Conservation (phyloP, 1,140 invertebrate genomes). For the Leptoteleia sp. region DNA sequence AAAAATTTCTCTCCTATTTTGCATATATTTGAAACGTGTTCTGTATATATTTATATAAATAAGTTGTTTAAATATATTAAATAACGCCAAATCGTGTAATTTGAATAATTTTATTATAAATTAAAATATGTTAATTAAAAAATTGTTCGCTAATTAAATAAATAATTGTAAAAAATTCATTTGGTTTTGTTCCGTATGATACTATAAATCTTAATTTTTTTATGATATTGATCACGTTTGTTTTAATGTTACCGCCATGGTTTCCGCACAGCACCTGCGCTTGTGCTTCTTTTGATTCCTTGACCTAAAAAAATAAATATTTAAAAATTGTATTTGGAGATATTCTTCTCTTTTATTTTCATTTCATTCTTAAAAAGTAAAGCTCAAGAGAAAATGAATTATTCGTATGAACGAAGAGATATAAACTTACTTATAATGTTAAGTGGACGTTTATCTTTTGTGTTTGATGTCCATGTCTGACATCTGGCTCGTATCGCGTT, state of each 20-base stretch:
- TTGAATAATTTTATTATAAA: conserved; percentile 22
- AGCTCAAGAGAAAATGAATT: too few species aligned
- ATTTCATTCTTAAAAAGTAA: too few species aligned
- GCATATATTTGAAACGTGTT: too few species aligned
- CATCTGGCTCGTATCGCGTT: conserved; percentile 73
- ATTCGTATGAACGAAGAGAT: background rate
- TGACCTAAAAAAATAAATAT: conserved; percentile 67
- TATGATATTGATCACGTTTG: conserved; percentile 16
- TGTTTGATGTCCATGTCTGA: conserved; percentile 78
- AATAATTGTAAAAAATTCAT: conserved; percentile 17
- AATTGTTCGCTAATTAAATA: conserved; percentile 21
- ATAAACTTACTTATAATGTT: conserved; percentile 71
- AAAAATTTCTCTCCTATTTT: too few species aligned
- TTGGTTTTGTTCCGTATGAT: conserved; percentile 22
- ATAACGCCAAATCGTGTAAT: background rate
- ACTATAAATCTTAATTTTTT: conserved; percentile 9
- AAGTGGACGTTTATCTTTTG: conserved; percentile 73
- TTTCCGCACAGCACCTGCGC: conserved; percentile 76
- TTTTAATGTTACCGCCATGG: conserved; percentile 74
- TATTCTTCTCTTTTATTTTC: too few species aligned
- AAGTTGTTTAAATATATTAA: too few species aligned
- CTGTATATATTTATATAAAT: too few species aligned
- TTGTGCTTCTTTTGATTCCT: conserved; percentile 77
- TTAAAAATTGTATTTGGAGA: too few species aligned
- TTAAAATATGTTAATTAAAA: conserved; percentile 19